Base-by-base conservation (phyloP, 1,140 invertebrate species). In the Drosophila bifasciata region DNA sequence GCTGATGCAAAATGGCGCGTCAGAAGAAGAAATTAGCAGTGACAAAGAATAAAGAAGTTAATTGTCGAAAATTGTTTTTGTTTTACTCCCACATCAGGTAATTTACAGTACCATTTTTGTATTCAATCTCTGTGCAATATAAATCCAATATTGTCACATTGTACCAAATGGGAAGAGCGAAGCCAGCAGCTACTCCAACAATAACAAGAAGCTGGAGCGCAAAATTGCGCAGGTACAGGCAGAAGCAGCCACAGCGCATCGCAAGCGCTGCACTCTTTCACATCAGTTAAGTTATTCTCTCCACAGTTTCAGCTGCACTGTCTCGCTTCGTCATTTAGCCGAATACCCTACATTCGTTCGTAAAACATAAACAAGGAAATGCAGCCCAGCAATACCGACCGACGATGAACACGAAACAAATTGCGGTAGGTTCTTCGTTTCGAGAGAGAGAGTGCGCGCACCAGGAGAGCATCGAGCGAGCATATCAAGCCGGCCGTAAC, bases 291-390 rank as follows among this genome's bases (percentile, higher is more conserved):
- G 11, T 36, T 13, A 36, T 36, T 13, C 32, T 36, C 32, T 36
- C 3, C 13, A 5, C 49, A 51, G 28, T 36, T 51, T 36, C 21
- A 40, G 17, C 11, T 49, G 32, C 56, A 55, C 32, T 51, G 32
- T 11, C 32, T 13, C 6, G 32, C 40, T 41, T 77, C 72, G 61
- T 44, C 63, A 57, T 51, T 69, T 68, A 83, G 61, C 70, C 78
- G 78, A 81, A 62, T 86, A 83, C 83, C 83, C 83, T 78, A 86
- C 74, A 86, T 86, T 88, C 61, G 67, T 58, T 67, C 70, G 79
- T 63, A 86, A 83, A 86, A 76, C 75, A 79, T 89, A 88, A 88
- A 89, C 83, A 88, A 89, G 83, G 84, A 88, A 88, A 84, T 88
- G 83, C 83, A 86, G 48, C 76, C 76, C 32, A 66, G 15, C 32